A percentile compares a stretch with the other conserved stretches of the same genome.
Conservation (phyloP, 1,140 invertebrate species). For the Tetraneura akinire region DNA sequence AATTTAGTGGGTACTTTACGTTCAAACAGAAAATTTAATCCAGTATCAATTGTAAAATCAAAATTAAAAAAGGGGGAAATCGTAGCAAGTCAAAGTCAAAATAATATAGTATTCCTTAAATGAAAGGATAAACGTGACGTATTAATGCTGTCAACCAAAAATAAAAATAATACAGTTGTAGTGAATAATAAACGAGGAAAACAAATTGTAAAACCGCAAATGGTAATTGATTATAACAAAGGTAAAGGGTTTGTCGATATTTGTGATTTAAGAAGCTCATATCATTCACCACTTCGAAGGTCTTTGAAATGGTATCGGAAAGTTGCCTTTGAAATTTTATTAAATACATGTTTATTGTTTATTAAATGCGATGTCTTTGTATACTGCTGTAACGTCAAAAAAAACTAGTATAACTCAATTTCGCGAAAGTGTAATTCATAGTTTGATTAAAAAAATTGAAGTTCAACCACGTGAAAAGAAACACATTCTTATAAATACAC, state of each 20-base stretch:
- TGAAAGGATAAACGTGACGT: conserved; percentile 60
- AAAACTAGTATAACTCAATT: conserved; percentile 20
- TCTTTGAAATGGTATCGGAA: neutral
- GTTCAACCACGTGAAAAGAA: conserved; percentile 11
- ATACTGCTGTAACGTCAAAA: conserved; percentile 16
- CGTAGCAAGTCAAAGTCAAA: conserved; percentile 57
- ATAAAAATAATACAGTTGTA: conserved; percentile 42
- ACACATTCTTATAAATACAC: conserved; percentile 11
- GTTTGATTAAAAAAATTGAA: conserved; percentile 26
- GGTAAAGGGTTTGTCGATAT: conserved; percentile 12
- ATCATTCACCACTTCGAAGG: neutral
- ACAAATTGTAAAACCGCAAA: neutral
- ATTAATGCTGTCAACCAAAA: conserved; percentile 59
- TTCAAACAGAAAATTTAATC: conserved; percentile 58
- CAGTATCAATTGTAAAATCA: conserved; percentile 56
- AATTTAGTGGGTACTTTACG: conserved; percentile 60
- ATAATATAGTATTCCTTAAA: conserved; percentile 58
- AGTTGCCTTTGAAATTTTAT: neutral
- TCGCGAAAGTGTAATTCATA: conserved; percentile 20
- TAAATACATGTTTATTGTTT: conserved; percentile 10
- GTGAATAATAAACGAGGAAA: neutral
- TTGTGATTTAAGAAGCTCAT: neutral
- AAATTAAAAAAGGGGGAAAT: conserved; percentile 59
- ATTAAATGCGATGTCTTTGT: conserved; percentile 22
- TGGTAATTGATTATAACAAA: neutral